A percentile compares a stretch with the other conserved stretches of the same genome.
phyloP scores from a whole-genome alignment of 2,888 invertebrate species.

The Ornithoptera alexandrae region DNA sequence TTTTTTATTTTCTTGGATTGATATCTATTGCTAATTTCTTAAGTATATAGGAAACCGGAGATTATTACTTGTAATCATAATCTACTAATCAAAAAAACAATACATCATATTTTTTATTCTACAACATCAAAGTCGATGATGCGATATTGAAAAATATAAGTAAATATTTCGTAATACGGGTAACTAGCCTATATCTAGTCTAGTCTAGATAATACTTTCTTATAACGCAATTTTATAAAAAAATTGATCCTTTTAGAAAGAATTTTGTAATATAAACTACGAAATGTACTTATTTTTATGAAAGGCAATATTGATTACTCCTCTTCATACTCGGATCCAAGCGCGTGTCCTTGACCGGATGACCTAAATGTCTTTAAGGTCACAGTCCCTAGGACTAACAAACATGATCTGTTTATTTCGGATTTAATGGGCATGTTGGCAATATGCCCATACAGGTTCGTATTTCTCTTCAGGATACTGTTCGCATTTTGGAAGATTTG shows the following conservation, averaged over 20 bases:
- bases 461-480: not conserved
- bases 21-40: too few relatives aligned
- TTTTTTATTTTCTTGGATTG: too few relatives aligned
- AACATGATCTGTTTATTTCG: conserved; percentile 12
- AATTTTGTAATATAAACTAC: not conserved
- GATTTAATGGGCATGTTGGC: conserved; percentile 10
- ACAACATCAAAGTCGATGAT: too few relatives aligned
- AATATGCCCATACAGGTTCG: not conserved
- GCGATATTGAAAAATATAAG: too few relatives aligned
- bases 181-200: too few relatives aligned
- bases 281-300: conserved; percentile 7
- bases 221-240: too few relatives aligned
- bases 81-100: too few relatives aligned
- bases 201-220: too few relatives aligned
- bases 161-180: too few relatives aligned
- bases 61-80: too few relatives aligned
- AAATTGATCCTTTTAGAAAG: not conserved
- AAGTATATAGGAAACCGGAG: too few relatives aligned
- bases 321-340: conserved; percentile 7
- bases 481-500: not conserved
- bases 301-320: conserved; percentile 15
- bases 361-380: conserved; percentile 16
- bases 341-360: conserved; percentile 17
- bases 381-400: conserved; percentile 14
- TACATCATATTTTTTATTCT: too few relatives aligned